Conservation (phyloP, 92 coral and sea anemone genomes). For the Montipora capitata region DNA sequence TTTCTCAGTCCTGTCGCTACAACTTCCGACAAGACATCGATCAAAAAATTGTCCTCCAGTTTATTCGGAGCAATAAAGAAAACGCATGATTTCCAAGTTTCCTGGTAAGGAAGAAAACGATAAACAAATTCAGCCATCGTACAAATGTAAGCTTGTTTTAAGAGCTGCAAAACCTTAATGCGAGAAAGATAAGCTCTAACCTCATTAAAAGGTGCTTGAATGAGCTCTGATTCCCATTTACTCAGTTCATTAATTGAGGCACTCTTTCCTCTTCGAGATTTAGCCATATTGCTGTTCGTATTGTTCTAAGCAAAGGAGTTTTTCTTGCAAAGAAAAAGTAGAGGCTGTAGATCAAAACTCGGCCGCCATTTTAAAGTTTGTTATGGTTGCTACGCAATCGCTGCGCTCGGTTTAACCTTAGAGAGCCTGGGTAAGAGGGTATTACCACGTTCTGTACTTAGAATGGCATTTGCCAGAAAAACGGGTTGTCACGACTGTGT, state of each 20-base stretch:
- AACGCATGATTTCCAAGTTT: constrained; percentile 92
- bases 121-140: neutral
- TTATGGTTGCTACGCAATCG: constrained; percentile 88
- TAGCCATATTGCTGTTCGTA: constrained; percentile 77
- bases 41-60: constrained; percentile 86
- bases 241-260: constrained; percentile 95
- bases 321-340: neutral
- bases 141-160: neutral
- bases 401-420: no score
- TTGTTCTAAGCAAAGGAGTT: neutral
- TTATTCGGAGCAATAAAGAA: constrained; percentile 87
- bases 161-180: neutral
- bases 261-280: constrained; percentile 97
- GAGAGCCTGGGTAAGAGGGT: no score
- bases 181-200: constrained; percentile 46
- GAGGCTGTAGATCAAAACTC: neutral
- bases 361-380: constrained; percentile 99
- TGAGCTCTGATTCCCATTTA: constrained; percentile 93
- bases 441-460: no score
- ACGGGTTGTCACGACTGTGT: no score
- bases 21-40: constrained; percentile 88
- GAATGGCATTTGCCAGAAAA: no score
- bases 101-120: constrained; percentile 50
- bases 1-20: constrained; percentile 95
- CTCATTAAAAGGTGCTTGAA: constrained; percentile 94